Base-by-base conservation (phyloP, 1,140 invertebrate species). In the Plodia interpunctella region DNA sequence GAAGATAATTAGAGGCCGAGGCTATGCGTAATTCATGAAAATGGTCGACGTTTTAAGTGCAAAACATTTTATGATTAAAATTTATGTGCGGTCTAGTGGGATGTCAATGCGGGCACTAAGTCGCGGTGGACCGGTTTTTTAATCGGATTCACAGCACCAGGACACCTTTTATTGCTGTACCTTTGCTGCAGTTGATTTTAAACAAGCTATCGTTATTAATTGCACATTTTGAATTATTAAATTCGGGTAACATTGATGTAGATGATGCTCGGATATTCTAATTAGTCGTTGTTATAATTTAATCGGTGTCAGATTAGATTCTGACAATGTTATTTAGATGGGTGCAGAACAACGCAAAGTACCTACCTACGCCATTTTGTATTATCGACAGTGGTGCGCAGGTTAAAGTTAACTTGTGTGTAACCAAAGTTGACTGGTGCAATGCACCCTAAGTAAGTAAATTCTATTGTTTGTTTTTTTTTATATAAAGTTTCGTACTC, bases 21-120 rank as follows among this genome's bases (percentile, higher is more conserved):
- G 13, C 38, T 3, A 44, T 44, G 38, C 38, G 38, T 44, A 44
- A 44, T 44, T 44, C 38, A 44, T 44, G 38, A 44, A 44, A 44
- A 44, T 15, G 38, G 38, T 15, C 38, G n/a, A 44, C 38, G 38
- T 44, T 44, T 44, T 44, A 44, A 44, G 38, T 44, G 38, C 38
- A 44, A 44, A 44, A 44, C 38, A 44, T 44, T 44, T 44, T 44
- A 44, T 44, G 38, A 44, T 44, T 44, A 44, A 44, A 44, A 44
- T 44, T 44, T 44, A 44, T 44, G 15, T 15, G 38, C 38, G 15
- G 38, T 44, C 38, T 44, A 44, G 13, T 44, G 38, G 38, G 38
- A 44, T 44, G 38, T 44, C 38, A 44, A 15, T 44, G 38, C 38
- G 38, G 38, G 38, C 38, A 44, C 38, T 44, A 44, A 44, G 38